Evolutionary conservation across 2,888 invertebrate species (phyloP).

Genomic region (Microctonus brassicae): DNA sequence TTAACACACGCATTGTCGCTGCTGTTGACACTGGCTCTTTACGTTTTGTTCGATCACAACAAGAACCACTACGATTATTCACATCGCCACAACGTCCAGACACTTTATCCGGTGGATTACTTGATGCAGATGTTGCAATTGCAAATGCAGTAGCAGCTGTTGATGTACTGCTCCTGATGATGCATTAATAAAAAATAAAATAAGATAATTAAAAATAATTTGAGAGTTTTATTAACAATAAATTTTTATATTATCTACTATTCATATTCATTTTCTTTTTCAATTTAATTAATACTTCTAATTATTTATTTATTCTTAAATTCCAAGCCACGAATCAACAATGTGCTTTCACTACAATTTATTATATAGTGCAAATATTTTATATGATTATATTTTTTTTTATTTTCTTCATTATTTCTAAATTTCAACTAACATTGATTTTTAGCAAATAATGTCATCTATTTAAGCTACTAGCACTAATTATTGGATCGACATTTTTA

Average conservation of each 20-base stretch:
- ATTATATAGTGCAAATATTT: conserved; percentile 4
- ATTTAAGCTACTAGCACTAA: background rate
- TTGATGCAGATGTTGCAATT: conserved; percentile 89
- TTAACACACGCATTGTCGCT: conserved; percentile 93
- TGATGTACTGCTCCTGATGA: conserved; percentile 86
- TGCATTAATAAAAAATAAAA: conserved; percentile 8
- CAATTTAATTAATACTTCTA: no score
- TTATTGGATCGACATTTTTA: conserved; percentile 26
- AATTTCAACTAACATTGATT: background rate
- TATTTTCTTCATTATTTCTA: background rate
- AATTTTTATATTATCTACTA: no score
- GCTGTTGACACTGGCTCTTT: conserved; percentile 88
- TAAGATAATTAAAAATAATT: no score
- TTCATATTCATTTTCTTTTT: background rate
- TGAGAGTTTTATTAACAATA: no score
- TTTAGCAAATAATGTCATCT: background rate
- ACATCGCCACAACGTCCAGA: conserved; percentile 55
- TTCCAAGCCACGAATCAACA: background rate
- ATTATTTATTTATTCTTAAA: no score
- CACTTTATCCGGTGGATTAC: conserved; percentile 81
- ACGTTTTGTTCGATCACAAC: conserved; percentile 72
- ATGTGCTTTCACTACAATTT: background rate
- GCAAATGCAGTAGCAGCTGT: conserved; percentile 93
- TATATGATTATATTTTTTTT: conserved; percentile 28
- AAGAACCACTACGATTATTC: conserved; percentile 53